Evolutionary conservation across 2,797 vertebrate species (phyloP).

Genomic region (Euphonia xanthogaster): DNA sequence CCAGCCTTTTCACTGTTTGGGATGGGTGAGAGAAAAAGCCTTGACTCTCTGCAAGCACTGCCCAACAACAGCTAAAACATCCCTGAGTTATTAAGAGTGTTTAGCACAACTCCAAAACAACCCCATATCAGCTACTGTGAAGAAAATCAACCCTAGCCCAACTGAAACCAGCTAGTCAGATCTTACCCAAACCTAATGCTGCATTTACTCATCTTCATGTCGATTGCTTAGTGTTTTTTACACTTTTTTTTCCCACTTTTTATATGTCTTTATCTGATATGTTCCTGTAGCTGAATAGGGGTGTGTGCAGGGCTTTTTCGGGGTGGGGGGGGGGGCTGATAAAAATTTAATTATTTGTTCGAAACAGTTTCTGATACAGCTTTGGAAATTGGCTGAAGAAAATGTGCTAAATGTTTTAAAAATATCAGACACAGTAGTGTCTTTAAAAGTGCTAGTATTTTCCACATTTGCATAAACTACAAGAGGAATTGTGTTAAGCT

Average conservation of each 20-base stretch:
- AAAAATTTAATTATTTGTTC: background rate
- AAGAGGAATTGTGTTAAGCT: background rate
- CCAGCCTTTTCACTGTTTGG: background rate
- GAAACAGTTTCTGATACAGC: background rate
- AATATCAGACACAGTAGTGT: background rate
- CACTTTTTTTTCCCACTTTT: background rate
- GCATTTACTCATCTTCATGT: background rate
- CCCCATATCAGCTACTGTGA: background rate
- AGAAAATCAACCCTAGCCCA: background rate
- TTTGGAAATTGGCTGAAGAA: background rate
- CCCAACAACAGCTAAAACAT: background rate
- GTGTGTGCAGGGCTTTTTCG: background rate
- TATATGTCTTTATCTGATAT: background rate
- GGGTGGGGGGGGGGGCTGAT: background rate
- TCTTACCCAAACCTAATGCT: background rate
- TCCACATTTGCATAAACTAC: background rate
- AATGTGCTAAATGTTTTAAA: background rate
- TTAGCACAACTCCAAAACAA: background rate
- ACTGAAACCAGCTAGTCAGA: background rate
- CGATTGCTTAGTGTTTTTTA: background rate
- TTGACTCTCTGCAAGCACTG: background rate
- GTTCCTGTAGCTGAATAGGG: background rate
- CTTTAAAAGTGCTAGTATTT: background rate
- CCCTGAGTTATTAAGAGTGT: background rate
- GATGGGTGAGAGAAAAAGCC: background rate